Base-by-base conservation (phyloP, 2,113 vertebrate species). In the Vulpes lagopus region DNA sequence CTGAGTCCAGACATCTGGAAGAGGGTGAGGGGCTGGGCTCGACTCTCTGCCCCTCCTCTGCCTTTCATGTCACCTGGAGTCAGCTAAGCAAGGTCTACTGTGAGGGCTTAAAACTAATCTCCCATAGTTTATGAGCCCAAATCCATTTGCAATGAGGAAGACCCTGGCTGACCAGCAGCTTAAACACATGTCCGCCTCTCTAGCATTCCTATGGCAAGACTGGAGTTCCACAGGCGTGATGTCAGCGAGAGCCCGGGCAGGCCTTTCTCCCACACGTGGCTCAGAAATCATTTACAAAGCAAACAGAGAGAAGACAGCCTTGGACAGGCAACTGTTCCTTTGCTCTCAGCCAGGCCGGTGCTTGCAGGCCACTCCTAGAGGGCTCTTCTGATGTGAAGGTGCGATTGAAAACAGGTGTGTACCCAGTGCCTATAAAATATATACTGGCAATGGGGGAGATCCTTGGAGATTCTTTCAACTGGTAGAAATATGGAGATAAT, bases 391-490 rank as follows among this genome's bases (percentile, higher is more conserved):
- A 98, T 98, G 98, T 98, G 98, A 98, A 92, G 95, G 97, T 49
- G 85, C 93, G 98, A 99, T 99, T 99, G 98, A 96, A 99, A 99
- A 99, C 99, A 99, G 98, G 98, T 99, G 98, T 97, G 76, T 0
- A 11, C 95, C 97, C 1, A 51, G 92, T 60, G 83, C 96, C 98
- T 97, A 97, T 98, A 98, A 98, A 98, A 98, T 94, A 96, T 98
- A 98, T 98, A 98, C 97, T 97, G 97, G 98, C 98, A 98, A 98
- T 97, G 30, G 98, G 98, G 98, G 96, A 98, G 89, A 97, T 98
- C 96, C 98, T 97, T 0, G 3, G 98, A 98, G 98, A 98, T 98
- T 97, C 98, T 98, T 98, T 99, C 98, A 98, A 93, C 98, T 89
- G 91, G 83, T 98, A 91, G 97, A 98, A 98, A 98, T 98, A 98